phyloP scores from a whole-genome alignment of 2,888 invertebrate species.

The Heliconius sara region DNA sequence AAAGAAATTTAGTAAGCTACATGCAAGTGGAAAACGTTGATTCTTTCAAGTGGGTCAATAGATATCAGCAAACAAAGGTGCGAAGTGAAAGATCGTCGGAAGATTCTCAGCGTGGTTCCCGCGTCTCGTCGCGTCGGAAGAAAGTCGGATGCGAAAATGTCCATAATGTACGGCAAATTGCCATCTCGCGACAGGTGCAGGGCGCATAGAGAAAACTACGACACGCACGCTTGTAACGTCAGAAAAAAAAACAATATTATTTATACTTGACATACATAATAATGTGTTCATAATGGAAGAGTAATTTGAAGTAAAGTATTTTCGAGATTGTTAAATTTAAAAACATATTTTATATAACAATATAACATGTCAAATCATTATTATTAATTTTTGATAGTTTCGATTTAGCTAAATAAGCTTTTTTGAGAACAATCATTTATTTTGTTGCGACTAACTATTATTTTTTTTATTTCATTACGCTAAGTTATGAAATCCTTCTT shows the following conservation, averaged over 20 bases:
- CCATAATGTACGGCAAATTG: slow-evolving; percentile 75
- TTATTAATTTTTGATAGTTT: not conserved
- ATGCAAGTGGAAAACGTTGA: not conserved
- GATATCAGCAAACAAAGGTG: slow-evolving; percentile 76
- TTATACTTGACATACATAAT: no score
- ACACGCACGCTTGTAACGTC: slow-evolving; percentile 56
- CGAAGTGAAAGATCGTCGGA: slow-evolving; percentile 59
- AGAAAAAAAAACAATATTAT: slow-evolving; percentile 50
- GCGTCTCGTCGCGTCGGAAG: slow-evolving; percentile 60
- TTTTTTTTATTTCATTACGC: slow-evolving; percentile 8
- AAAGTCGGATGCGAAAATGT: slow-evolving; percentile 83
- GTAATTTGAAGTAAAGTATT: not conserved
- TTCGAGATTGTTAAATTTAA: no score
- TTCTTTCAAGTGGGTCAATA: slow-evolving; percentile 48
- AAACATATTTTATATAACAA: no score
- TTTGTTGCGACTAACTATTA: not conserved
- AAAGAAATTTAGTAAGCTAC: not conserved
- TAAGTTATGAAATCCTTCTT: slow-evolving; percentile 32
- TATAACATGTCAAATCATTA: no score
- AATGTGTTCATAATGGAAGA: not conserved
- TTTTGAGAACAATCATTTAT: not conserved
- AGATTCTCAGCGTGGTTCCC: slow-evolving; percentile 51
- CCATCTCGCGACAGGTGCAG: slow-evolving; percentile 68
- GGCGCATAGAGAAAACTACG: slow-evolving; percentile 63
- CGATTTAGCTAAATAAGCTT: not conserved